Percentiles rank a stretch among this genome's conserved stretches.
phyloP scores from a whole-genome alignment of 2,113 vertebrate genomes.

The Bucco capensis region DNA sequence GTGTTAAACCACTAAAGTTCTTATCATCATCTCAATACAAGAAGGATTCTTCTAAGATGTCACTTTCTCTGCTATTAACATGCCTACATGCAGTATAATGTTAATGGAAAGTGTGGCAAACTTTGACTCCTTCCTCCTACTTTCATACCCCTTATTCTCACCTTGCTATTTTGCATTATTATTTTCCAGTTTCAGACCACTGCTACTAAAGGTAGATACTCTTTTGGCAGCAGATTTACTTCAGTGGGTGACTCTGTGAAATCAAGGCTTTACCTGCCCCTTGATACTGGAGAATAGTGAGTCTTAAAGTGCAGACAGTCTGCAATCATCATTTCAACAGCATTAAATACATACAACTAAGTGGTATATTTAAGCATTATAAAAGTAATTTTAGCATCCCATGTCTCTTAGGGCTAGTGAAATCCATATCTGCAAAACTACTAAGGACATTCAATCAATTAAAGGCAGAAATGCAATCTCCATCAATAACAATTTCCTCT shows the following conservation, averaged over 20 bases:
- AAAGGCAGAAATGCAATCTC: neutral
- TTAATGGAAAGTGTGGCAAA: neutral
- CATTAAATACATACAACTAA: neutral
- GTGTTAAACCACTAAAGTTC: neutral
- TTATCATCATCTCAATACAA: neutral
- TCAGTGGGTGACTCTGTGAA: neutral
- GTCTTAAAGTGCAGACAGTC: neutral
- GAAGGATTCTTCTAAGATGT: too few relatives aligned
- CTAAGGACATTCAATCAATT: neutral
- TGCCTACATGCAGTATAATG: neutral
- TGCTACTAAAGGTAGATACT: neutral
- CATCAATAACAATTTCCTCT: neutral
- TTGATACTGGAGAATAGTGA: neutral
- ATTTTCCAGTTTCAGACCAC: neutral
- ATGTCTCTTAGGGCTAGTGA: neutral
- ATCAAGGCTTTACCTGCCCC: neutral
- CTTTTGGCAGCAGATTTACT: neutral
- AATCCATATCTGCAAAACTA: neutral
- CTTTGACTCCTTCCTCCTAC: neutral
- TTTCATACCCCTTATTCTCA: neutral
- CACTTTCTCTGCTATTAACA: neutral
- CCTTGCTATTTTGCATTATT: neutral
- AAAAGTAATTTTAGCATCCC: neutral
- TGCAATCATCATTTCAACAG: neutral
- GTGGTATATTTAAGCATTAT: neutral